These are phyloP conservation scores for Elanoides forficatus DNA, from an alignment of 2,113 vertebrate genomes.

Conservation along the genomic window DNA sequence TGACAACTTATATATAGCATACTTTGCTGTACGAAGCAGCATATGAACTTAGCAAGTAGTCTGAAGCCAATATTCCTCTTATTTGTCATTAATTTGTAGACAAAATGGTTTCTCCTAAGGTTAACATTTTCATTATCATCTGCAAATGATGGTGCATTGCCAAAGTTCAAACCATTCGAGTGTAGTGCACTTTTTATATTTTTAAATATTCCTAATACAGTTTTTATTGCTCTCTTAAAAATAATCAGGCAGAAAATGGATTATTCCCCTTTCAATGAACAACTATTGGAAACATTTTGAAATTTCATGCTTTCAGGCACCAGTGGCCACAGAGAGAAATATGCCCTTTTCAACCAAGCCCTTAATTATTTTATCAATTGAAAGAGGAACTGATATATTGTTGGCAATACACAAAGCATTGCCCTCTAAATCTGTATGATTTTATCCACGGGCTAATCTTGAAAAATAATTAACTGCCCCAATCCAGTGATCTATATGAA, in stretches of 20 bases:
- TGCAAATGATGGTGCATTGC: background rate
- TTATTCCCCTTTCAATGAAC: slow-evolving; percentile 37
- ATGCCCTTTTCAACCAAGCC: slow-evolving; percentile 30
- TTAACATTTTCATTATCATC: slow-evolving; percentile 44
- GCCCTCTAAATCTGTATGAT: background rate
- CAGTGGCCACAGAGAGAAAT: background rate
- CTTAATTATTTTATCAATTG: slow-evolving; percentile 54
- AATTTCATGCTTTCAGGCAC: slow-evolving; percentile 61
- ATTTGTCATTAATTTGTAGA: slow-evolving; percentile 46
- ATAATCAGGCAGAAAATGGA: slow-evolving; percentile 60
- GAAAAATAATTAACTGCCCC: slow-evolving; percentile 8
- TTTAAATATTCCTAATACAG: slow-evolving; percentile 21
- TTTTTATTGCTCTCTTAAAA: slow-evolving; percentile 54
- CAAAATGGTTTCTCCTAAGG: slow-evolving; percentile 27
- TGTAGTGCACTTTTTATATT: background rate
- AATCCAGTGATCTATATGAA: background rate
- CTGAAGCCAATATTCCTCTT: slow-evolving; percentile 8
- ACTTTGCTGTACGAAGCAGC: background rate
- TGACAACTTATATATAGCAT: background rate
- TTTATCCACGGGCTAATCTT: background rate
- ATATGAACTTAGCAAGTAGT: background rate
- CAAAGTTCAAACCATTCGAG: slow-evolving; percentile 3
- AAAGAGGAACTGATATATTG: slow-evolving; percentile 19
- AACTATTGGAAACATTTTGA: slow-evolving; percentile 36
- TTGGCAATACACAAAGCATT: background rate